Evolutionary conservation across 2,113 vertebrate genomes (phyloP).

Genomic region (Scolopax mira): DNA sequence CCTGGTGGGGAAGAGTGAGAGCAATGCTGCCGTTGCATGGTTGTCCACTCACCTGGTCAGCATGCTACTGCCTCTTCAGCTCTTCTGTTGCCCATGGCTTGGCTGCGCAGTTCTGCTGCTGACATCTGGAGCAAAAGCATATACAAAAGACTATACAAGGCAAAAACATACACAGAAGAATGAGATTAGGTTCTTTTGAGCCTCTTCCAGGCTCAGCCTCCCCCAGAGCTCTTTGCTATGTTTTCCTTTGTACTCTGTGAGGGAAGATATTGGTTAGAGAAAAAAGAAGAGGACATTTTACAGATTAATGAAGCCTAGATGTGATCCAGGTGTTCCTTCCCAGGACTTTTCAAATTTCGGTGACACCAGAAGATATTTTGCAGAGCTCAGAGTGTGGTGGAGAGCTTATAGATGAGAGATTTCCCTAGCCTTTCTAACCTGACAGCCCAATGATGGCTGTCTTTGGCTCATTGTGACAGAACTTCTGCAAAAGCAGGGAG

Average conservation of each 20-base stretch:
- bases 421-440: not conserved
- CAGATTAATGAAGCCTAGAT: not conserved
- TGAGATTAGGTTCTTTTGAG: constrained; percentile 27
- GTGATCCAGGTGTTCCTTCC: not conserved
- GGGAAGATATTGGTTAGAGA: not conserved
- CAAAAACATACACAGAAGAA: not conserved
- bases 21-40: rapidly evolving
- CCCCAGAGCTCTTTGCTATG: not conserved
- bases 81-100: not conserved
- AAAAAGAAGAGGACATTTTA: not conserved
- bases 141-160: not conserved
- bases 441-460: not conserved
- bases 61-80: rapidly evolving
- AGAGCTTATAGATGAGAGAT: not conserved
- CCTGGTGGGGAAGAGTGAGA: not conserved
- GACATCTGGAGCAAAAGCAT: constrained; percentile 17
- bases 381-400: not conserved
- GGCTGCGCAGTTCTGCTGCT: not conserved
- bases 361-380: not conserved
- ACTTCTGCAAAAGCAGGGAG: not conserved
- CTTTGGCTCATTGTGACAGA: not conserved
- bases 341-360: not conserved
- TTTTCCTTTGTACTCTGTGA: not conserved
- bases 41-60: not conserved
- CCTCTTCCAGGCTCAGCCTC: constrained; percentile 12